Percentiles rank a stretch among this genome's conserved stretches.
Evolutionary conservation across 2,888 invertebrate genomes (phyloP).

Genomic region (Chirona hameri): DNA sequence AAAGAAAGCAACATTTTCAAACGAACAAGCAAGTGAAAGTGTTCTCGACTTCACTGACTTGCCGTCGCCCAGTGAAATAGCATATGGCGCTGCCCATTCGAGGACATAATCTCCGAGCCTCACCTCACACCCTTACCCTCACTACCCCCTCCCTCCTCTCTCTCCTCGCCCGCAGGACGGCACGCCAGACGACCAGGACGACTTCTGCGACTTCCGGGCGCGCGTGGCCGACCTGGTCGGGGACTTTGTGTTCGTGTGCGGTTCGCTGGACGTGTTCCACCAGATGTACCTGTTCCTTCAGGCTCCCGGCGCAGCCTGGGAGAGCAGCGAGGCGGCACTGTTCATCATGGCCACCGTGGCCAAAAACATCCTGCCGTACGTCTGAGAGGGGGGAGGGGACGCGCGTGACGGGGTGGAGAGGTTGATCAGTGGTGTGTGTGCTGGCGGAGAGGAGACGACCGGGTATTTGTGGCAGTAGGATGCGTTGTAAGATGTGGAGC

Average conservation of each 20-base stretch:
- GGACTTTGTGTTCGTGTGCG: slow-evolving; percentile 94
- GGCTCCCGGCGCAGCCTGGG: slow-evolving; percentile 73
- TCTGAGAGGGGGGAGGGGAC: slow-evolving; percentile 42
- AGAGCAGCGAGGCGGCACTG: slow-evolving; percentile 86
- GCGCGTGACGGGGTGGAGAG: too few species aligned
- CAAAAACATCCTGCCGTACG: slow-evolving; percentile 90
- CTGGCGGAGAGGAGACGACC: too few species aligned
- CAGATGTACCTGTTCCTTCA: slow-evolving; percentile 82
- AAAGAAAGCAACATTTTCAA: too few species aligned
- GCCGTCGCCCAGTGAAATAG: too few species aligned
- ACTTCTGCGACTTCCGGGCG: slow-evolving; percentile 77
- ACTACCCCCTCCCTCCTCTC: slow-evolving; percentile 28
- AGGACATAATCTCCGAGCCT: too few species aligned
- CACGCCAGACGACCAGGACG: slow-evolving; percentile 75
- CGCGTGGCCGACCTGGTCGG: slow-evolving; percentile 90
- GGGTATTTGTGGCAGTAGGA: too few species aligned
- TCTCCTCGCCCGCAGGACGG: slow-evolving; percentile 56
- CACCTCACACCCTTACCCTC: too few species aligned
- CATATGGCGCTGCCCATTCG: too few species aligned
- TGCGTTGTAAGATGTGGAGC: too few species aligned
- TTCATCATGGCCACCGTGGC: slow-evolving; percentile 94
- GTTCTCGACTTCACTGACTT: too few species aligned
- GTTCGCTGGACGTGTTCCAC: slow-evolving; percentile 83
- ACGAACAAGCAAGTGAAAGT: too few species aligned
- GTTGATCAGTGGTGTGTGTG: too few species aligned